Evolutionary conservation across 2,113 vertebrate genomes (phyloP), one percentile per base, ranked within the genome.

Genomic region (Odontophorus gujanensis): DNA sequence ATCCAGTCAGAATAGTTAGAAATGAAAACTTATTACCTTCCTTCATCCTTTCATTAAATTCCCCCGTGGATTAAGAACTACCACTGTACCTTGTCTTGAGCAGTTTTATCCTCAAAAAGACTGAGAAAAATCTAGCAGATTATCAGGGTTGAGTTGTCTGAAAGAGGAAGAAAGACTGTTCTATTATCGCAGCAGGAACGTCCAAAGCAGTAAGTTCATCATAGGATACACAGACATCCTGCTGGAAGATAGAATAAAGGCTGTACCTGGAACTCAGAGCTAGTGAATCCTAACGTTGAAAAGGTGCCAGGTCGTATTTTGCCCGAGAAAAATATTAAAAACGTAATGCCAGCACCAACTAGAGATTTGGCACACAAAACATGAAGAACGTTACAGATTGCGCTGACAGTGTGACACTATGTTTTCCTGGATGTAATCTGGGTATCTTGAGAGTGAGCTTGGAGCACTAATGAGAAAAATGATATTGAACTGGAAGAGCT

Each of bases 391-490:
- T 90, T 96, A 87, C 93, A 96, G 95, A 92, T 65, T 87, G 95
- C 72, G 96, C 87, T 93, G 96, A 92, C 95, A 96, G 92, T 89
- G 89, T 97, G 95, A 96, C 95, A 94, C 93, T 90, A 21, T 93
- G 90, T 95, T 97, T 96, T 96, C 82, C 92, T 95, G 96, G 96
- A 97, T 97, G 94, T 97, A 97, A 95, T 95, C 95, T 86, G 76
- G 82, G 96, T 96, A 96, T 95, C 95, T 94, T 94, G 96, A 96
- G 95, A 96, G 82, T 91, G 95, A 91, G 57, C 79, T 83, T 92
- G 93, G 94, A 95, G 91, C 82, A 90, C 91, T 97, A 95, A 96
- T 95, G 93, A 96, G 94, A 94, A 87, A 91, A 81, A 95, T 74
- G 82, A 95, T 96, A 92, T 67, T 95, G 94, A 95, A 92, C 94